Conservation (phyloP, 2,797 vertebrate genomes). For the Podarcis lilfordi region DNA sequence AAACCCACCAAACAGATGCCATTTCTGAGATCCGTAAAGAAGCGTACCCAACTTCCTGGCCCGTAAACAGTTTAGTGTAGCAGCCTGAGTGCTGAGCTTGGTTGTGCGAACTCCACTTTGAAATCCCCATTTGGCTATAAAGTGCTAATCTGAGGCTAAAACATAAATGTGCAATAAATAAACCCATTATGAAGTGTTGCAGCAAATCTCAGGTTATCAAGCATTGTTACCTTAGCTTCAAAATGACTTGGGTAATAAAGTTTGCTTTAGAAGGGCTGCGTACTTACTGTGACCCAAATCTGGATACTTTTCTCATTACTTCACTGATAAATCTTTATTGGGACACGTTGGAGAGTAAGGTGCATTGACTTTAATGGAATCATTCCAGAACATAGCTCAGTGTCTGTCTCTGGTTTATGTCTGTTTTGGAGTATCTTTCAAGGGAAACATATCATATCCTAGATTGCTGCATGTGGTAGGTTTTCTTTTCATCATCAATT, state of each 20-base stretch:
- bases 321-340: conserved; percentile 1
- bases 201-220: background rate
- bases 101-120: background rate
- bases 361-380: background rate
- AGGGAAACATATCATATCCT: background rate
- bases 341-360: conserved; percentile 10
- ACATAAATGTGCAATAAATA: background rate
- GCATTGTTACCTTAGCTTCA: background rate
- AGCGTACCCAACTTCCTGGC: background rate
- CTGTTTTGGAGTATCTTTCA: conserved; percentile 5
- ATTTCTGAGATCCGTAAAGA: background rate
- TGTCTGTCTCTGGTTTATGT: conserved; percentile 1
- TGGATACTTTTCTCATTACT: conserved; percentile 7
- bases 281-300: background rate
- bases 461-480: background rate
- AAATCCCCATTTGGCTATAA: background rate
- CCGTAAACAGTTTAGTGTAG: background rate
- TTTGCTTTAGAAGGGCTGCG: background rate
- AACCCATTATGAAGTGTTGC: background rate
- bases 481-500: background rate
- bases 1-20: background rate
- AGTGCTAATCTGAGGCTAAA: background rate
- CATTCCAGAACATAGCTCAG: background rate
- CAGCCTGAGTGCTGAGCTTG: background rate
- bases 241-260: background rate